phyloP scores from a whole-genome alignment of 2,113 vertebrate species.

The Larimichthys crocea region DNA sequence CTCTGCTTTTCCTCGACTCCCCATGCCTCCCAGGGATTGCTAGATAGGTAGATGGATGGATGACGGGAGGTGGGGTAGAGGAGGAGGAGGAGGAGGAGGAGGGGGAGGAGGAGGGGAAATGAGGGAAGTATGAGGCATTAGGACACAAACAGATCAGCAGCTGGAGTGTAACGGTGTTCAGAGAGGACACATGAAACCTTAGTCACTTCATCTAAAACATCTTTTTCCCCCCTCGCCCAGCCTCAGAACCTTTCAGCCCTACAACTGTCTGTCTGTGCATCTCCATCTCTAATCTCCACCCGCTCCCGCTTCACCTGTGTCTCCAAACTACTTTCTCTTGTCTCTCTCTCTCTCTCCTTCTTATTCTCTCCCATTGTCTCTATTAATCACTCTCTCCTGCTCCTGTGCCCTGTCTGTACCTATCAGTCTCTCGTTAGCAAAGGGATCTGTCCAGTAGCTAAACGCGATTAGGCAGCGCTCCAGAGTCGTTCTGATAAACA shows the following conservation, averaged over 20 bases:
- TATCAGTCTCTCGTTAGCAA: slow-evolving; percentile 82
- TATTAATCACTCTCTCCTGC: slow-evolving; percentile 73
- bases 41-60: slow-evolving; percentile 79
- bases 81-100: slow-evolving; percentile 42
- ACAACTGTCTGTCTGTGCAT: slow-evolving; percentile 4
- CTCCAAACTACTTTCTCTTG: slow-evolving; percentile 46
- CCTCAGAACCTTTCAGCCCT: slow-evolving; percentile 12
- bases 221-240: slow-evolving; percentile 2
- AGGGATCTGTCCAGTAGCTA: slow-evolving; percentile 82
- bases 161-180: slow-evolving; percentile 66
- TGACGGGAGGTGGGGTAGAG: slow-evolving; percentile 33
- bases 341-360: slow-evolving; percentile 27
- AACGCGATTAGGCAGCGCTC: slow-evolving; percentile 85
- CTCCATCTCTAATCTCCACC: slow-evolving; percentile 5
- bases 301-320: slow-evolving; percentile 40
- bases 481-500: slow-evolving; percentile 88
- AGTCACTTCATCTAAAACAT: slow-evolving; percentile 50
- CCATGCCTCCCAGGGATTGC: slow-evolving; percentile 81
- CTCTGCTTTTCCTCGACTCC: slow-evolving; percentile 72
- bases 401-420: slow-evolving; percentile 74
- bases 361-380: slow-evolving; percentile 22
- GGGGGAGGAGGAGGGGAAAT: slow-evolving; percentile 66
- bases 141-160: slow-evolving; percentile 75
- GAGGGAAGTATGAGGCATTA: slow-evolving; percentile 79
- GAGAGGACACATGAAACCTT: slow-evolving; percentile 44